These are phyloP conservation scores for Pitangus sulphuratus DNA, from an alignment of 2,797 vertebrate genomes.

Conservation along the genomic window DNA sequence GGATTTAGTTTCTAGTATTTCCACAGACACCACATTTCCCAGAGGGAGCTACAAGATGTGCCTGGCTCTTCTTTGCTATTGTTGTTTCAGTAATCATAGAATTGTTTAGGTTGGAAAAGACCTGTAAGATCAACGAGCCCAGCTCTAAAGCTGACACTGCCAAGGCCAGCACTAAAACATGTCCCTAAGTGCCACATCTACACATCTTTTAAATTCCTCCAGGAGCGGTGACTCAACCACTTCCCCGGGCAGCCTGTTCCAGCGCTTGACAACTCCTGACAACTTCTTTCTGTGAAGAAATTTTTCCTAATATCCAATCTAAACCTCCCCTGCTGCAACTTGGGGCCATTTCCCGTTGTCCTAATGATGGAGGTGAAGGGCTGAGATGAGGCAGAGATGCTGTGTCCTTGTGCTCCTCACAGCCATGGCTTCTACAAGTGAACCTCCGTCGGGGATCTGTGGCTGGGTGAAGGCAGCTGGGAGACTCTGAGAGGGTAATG, in stretches of 20 bases:
- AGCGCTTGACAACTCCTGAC: background rate
- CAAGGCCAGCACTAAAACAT: background rate
- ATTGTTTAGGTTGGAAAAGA: background rate
- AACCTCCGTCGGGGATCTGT: too few species aligned
- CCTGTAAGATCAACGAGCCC: background rate
- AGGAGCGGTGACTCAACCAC: background rate
- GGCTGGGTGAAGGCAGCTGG: rapidly evolving
- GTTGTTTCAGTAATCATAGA: background rate
- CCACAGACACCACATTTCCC: background rate
- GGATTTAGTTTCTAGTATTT: background rate
- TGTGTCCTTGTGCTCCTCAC: background rate
- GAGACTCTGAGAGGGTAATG: background rate
- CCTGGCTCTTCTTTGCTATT: background rate
- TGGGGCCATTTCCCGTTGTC: background rate
- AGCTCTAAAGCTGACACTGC: background rate
- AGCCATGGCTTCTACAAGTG: background rate
- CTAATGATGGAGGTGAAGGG: background rate
- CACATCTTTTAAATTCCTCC: background rate
- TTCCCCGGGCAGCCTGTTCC: background rate
- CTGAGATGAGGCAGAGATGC: background rate
- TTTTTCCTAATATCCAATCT: background rate
- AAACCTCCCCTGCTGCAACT: background rate
- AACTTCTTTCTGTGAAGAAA: background rate
- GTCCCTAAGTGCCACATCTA: background rate
- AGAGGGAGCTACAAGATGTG: background rate